Percentiles rank a stretch among this genome's conserved stretches.
phyloP scores from a whole-genome alignment of 2,888 invertebrate species.

The Magallana nippona region DNA sequence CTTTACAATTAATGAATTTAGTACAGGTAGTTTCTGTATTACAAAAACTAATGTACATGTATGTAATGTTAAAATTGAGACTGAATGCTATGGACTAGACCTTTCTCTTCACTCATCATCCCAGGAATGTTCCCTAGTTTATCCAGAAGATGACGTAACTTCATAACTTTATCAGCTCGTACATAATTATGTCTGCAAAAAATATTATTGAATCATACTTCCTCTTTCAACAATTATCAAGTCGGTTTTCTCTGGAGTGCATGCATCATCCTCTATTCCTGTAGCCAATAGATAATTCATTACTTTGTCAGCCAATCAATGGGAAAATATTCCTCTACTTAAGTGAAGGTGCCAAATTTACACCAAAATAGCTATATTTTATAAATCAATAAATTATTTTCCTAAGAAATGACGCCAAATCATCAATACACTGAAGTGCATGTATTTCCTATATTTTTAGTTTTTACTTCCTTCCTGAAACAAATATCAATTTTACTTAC shows the following conservation, averaged over 20 bases:
- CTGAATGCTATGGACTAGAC: slow-evolving; percentile 73
- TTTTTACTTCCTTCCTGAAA: not conserved
- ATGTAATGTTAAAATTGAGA: not conserved
- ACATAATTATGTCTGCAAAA: slow-evolving; percentile 88
- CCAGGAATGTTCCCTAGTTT: slow-evolving; percentile 94
- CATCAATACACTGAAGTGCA: not conserved
- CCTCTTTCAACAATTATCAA: too few relatives aligned
- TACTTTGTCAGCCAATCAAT: too few relatives aligned
- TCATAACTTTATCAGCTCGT: slow-evolving; percentile 97
- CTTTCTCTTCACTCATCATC: slow-evolving; percentile 94
- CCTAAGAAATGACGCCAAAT: too few relatives aligned
- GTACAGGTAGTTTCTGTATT: not conserved
- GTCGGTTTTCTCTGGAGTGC: too few relatives aligned
- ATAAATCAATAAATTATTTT: too few relatives aligned
- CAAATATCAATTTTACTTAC: slow-evolving; percentile 66
- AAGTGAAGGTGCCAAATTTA: too few relatives aligned
- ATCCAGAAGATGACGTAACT: slow-evolving; percentile 91
- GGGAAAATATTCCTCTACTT: too few relatives aligned
- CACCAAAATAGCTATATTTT: too few relatives aligned
- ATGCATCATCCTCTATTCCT: too few relatives aligned
- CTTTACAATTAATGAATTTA: too few relatives aligned
- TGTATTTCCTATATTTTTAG: not conserved
- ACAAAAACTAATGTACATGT: not conserved
- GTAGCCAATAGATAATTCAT: too few relatives aligned
- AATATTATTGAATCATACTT: too few relatives aligned